Evolutionary conservation across 1,140 invertebrate genomes (phyloP).

Genomic region (Drosophila truncata): DNA sequence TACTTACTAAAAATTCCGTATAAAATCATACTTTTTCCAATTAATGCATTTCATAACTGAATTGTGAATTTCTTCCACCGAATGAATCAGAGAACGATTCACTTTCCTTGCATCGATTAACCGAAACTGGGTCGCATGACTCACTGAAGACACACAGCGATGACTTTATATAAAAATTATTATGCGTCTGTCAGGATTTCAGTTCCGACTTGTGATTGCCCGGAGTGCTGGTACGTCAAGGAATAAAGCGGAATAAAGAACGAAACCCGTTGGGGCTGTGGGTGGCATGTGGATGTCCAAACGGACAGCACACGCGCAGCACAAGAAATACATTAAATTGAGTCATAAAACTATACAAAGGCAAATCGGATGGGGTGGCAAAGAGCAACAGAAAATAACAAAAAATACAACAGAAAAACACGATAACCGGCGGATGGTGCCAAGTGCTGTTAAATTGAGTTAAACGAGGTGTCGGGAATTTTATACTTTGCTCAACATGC

Average conservation of each 20-base stretch:
- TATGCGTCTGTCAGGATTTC: slow-evolving; percentile 34
- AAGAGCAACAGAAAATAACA: not conserved
- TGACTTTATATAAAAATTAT: slow-evolving; percentile 34
- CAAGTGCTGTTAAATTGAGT: slow-evolving; percentile 66
- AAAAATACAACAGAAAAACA: slow-evolving; percentile 6
- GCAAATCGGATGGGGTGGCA: slow-evolving; percentile 28
- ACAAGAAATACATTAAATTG: slow-evolving; percentile 78
- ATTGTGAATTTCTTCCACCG: not conserved
- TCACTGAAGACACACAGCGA: slow-evolving; percentile 7
- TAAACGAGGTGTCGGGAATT: slow-evolving; percentile 76
- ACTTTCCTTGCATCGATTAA: slow-evolving; percentile 35
- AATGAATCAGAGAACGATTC: slow-evolving; percentile 36
- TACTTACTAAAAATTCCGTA: not conserved
- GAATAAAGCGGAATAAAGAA: slow-evolving; percentile 23
- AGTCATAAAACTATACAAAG: slow-evolving; percentile 74
- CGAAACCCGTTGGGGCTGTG: slow-evolving; percentile 45
- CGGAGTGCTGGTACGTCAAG: slow-evolving; percentile 14
- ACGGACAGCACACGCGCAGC: slow-evolving; percentile 70
- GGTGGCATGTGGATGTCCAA: slow-evolving; percentile 34
- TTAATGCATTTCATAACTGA: slow-evolving; percentile 10
- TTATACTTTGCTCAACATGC: slow-evolving; percentile 65
- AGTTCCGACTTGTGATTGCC: slow-evolving; percentile 38
- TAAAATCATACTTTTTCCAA: not conserved
- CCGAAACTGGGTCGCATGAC: slow-evolving; percentile 36
- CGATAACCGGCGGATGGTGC: slow-evolving; percentile 67